phyloP scores from a whole-genome alignment of 2,797 vertebrate species.

The Lepidocolaptes lacrymiger region DNA sequence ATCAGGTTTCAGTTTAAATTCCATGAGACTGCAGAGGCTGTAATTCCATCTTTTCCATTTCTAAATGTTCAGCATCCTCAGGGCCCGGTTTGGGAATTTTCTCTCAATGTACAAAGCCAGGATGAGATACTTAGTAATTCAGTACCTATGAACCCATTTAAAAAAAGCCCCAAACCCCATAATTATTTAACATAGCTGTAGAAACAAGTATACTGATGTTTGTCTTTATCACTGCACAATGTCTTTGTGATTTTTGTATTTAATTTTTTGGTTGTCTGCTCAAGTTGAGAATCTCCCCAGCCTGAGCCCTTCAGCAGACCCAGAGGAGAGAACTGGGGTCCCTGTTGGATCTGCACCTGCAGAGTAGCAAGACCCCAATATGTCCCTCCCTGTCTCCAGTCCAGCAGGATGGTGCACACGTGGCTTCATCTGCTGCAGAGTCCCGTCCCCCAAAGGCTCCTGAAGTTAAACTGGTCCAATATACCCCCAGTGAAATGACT shows the following conservation, averaged over 20 bases:
- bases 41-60: not conserved
- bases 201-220: not conserved
- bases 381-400: not conserved
- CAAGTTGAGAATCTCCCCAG: not conserved
- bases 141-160: not conserved
- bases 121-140: not conserved
- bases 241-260: not conserved
- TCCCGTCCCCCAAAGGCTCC: not conserved
- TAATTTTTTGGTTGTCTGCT: not conserved
- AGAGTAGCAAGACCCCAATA: not conserved
- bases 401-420: not conserved
- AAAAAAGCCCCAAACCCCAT: not conserved
- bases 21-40: not conserved
- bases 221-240: not conserved
- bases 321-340: not conserved
- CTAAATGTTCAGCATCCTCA: not conserved
- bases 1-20: not conserved
- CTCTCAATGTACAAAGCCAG: not conserved
- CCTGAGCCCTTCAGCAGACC: not conserved
- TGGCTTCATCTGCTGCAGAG: not conserved
- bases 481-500: rapidly evolving
- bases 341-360: not conserved
- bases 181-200: not conserved
- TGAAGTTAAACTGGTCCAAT: not conserved
- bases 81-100: not conserved